Conservation (phyloP, 2,797 vertebrate species). For the Myotis planiceps region DNA sequence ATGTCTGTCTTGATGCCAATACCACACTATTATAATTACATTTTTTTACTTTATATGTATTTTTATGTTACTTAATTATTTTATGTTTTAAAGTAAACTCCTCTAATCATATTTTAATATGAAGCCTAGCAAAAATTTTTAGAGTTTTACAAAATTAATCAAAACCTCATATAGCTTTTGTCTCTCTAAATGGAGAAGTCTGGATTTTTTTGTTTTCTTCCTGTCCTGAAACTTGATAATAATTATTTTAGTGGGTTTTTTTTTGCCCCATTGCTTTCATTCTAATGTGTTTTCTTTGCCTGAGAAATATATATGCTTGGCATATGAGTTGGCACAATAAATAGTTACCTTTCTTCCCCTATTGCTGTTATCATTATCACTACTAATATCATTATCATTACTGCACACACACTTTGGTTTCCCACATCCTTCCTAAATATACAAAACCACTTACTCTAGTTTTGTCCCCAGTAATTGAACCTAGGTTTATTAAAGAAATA, state of each 20-base stretch:
- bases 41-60: background rate
- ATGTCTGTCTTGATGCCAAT: background rate
- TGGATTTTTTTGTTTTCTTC: background rate
- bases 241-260: background rate
- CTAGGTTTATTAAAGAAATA: background rate
- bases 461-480: background rate
- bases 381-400: background rate
- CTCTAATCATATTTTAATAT: background rate
- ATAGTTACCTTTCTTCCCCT: background rate
- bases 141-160: background rate
- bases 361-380: background rate
- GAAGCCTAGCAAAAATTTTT: background rate
- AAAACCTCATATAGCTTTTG: background rate
- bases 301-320: background rate
- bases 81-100: slow-evolving; percentile 27
- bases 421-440: background rate
- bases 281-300: background rate
- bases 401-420: background rate
- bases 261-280: background rate
- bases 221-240: background rate
- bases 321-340: background rate
- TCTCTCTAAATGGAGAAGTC: background rate
- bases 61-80: background rate
- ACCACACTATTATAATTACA: background rate
- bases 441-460: background rate